Percentiles rank a stretch among this genome's conserved stretches.
Conservation (phyloP, 2,113 vertebrate genomes). For the Lagenorhynchus albirostris region DNA sequence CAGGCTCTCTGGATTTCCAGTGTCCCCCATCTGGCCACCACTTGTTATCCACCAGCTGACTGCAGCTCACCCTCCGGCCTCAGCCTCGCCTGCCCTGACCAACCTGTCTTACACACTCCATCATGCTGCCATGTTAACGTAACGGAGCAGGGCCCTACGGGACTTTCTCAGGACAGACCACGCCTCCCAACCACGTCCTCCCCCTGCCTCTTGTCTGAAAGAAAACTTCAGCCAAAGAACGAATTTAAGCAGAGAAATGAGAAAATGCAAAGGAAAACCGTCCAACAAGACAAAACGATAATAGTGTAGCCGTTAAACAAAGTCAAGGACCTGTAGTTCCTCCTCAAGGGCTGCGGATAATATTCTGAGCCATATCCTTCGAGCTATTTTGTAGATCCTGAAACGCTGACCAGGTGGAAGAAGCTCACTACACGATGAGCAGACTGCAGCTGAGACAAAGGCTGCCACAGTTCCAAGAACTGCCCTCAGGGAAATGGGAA, state of each 20-base stretch:
- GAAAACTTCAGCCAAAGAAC: neutral
- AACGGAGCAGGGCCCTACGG: neutral
- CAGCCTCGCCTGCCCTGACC: neutral
- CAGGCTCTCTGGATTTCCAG: neutral
- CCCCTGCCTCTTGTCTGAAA: neutral
- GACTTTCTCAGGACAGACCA: neutral
- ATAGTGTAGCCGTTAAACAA: neutral
- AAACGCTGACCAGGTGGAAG: neutral
- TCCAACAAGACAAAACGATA: neutral
- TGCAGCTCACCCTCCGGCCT: too few relatives aligned
- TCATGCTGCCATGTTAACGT: neutral
- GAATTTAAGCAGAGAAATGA: neutral
- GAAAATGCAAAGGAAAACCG: neutral
- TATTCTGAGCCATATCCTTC: neutral
- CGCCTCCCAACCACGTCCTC: neutral
- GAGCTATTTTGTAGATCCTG: neutral
- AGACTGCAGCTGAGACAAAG: neutral
- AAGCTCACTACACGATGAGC: neutral
- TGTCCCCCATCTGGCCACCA: neutral
- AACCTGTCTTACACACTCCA: neutral
- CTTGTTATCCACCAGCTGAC: too few relatives aligned
- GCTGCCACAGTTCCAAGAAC: neutral
- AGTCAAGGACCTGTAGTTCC: neutral
- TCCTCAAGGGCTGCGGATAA: neutral
- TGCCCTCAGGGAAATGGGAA: neutral